A percentile compares a stretch with the other conserved stretches of the same genome.
phyloP scores from a whole-genome alignment of 2,113 vertebrate genomes.

The Carassius gibelio region DNA sequence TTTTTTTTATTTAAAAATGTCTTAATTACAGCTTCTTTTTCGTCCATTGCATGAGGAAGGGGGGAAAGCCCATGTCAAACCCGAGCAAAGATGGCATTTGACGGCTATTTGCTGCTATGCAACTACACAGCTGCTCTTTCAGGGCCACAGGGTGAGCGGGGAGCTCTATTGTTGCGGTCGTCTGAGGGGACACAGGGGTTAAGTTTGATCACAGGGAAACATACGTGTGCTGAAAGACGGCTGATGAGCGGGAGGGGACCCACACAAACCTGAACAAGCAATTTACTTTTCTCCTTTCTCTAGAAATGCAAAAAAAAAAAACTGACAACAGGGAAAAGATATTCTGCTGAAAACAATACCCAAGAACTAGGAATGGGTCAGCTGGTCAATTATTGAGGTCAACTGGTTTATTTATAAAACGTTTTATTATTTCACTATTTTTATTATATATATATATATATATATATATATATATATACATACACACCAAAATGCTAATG shows the following conservation, averaged over 20 bases:
- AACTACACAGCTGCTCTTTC: conserved; percentile 76
- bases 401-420: too few species aligned
- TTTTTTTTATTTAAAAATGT: conserved; percentile 53
- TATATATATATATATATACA: too few species aligned
- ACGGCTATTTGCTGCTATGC: conserved; percentile 76
- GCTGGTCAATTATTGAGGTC: not conserved
- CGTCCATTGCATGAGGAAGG: conserved; percentile 6
- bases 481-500: too few species aligned
- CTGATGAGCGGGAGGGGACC: conserved; percentile 33
- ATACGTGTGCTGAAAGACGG: conserved; percentile 27
- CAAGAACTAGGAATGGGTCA: not conserved
- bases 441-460: too few species aligned
- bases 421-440: too few species aligned
- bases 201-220: conserved; percentile 54
- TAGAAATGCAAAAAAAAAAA: not conserved
- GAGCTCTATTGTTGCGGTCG: conserved; percentile 56
- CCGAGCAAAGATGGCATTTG: conserved; percentile 72
- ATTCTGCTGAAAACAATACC: not conserved
- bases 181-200: conserved; percentile 60
- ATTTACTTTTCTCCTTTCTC: conserved; percentile 26
- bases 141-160: conserved; percentile 63
- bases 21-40: conserved; percentile 70
- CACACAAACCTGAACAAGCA: conserved; percentile 1
- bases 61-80: conserved; percentile 45
- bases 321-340: conserved; percentile 22